A percentile compares a stretch with the other conserved stretches of the same genome.
Evolutionary conservation across 2,888 invertebrate species (phyloP).

Genomic region (Drosophila testacea): DNA sequence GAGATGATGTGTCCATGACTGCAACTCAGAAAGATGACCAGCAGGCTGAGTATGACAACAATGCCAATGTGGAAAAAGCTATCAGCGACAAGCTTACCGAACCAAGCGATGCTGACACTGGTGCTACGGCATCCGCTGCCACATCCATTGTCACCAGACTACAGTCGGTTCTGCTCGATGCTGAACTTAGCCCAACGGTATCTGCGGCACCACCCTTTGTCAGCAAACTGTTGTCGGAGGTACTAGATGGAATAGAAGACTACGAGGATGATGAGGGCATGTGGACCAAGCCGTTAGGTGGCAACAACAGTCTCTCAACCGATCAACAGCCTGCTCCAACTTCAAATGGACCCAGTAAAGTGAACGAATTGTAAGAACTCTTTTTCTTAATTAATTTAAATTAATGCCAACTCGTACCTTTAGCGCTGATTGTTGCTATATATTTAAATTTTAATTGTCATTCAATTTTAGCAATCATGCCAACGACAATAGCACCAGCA

Average conservation of each 20-base stretch:
- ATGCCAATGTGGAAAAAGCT: slow-evolving; percentile 83
- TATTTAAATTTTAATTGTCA: background rate
- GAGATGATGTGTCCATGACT: slow-evolving; percentile 44
- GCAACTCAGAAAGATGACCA: slow-evolving; percentile 43
- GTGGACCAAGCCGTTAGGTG: slow-evolving; percentile 83
- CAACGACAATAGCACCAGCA: slow-evolving; percentile 66
- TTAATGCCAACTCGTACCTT: too few species aligned
- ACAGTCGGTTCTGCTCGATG: slow-evolving; percentile 67
- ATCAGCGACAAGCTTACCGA: slow-evolving; percentile 49
- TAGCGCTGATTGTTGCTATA: background rate
- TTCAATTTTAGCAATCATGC: slow-evolving; percentile 55
- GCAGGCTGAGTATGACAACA: slow-evolving; percentile 81
- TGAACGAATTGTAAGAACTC: slow-evolving; percentile 71
- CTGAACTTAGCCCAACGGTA: slow-evolving; percentile 9
- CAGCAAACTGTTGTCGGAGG: slow-evolving; percentile 68
- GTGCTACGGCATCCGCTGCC: slow-evolving; percentile 37
- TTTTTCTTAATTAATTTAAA: too few species aligned
- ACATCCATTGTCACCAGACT: slow-evolving; percentile 65
- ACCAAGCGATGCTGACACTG: slow-evolving; percentile 45
- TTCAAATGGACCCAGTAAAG: slow-evolving; percentile 74
- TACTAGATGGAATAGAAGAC: slow-evolving; percentile 75
- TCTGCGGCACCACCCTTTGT: slow-evolving; percentile 59
- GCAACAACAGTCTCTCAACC: slow-evolving; percentile 48
- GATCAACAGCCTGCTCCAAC: slow-evolving; percentile 43
- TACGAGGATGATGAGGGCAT: slow-evolving; percentile 82